These are phyloP conservation scores for Phaethornis superciliosus DNA, from an alignment of 2,113 vertebrate species.

Conservation along the genomic window DNA sequence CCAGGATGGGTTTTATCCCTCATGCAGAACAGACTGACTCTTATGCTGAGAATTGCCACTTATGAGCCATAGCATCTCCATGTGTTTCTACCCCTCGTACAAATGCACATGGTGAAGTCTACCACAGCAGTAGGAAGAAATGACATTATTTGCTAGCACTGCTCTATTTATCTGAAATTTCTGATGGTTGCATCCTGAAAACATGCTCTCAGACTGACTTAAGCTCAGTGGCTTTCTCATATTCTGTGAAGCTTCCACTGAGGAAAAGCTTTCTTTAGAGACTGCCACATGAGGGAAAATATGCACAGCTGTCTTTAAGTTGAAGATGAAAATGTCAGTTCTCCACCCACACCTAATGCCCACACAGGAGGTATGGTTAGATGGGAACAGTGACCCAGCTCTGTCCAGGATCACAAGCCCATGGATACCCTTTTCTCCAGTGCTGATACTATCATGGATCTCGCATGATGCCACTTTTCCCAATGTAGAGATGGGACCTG, in stretches of 20 bases:
- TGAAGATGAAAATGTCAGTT: neutral
- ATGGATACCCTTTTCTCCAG: neutral
- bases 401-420: neutral
- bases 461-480: accelerated
- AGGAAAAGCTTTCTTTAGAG: neutral
- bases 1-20: neutral
- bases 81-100: neutral
- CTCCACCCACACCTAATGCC: neutral
- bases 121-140: neutral
- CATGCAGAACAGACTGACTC: neutral
- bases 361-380: neutral
- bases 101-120: neutral
- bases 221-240: neutral
- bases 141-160: neutral
- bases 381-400: neutral
- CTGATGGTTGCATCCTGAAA: neutral
- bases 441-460: neutral
- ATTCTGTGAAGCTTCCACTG: neutral
- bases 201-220: neutral
- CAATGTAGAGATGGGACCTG: neutral
- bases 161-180: neutral
- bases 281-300: neutral
- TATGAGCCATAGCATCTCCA: neutral
- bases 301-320: neutral
- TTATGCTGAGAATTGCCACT: neutral